A percentile compares a stretch with the other conserved stretches of the same genome.
phyloP scores from a whole-genome alignment of 2,797 vertebrate species.

The Gadopsis bispinosus region DNA sequence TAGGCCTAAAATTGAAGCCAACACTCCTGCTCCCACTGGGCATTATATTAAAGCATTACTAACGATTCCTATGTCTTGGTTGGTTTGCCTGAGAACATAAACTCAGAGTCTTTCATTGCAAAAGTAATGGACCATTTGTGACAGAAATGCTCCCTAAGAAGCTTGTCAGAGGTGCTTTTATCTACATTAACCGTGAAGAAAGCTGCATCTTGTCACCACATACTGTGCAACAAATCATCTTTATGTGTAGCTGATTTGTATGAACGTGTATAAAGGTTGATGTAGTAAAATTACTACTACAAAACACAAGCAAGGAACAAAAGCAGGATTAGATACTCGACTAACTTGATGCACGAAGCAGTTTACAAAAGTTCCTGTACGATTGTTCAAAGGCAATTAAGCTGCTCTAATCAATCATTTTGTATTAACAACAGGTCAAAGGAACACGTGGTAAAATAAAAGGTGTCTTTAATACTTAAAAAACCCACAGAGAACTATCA shows the following conservation, averaged over 20 bases:
- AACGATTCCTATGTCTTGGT: slow-evolving; percentile 44
- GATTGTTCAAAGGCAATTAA: not conserved
- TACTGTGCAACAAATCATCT: not conserved
- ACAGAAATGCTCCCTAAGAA: not conserved
- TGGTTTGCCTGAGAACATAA: slow-evolving; percentile 20
- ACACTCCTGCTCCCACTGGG: slow-evolving; percentile 48
- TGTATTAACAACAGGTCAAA: not conserved
- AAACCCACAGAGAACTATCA: no score
- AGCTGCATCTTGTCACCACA: not conserved
- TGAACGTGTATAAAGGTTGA: not conserved
- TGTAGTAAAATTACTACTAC: not conserved
- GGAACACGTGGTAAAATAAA: not conserved
- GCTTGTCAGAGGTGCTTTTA: not conserved
- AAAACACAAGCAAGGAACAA: not conserved
- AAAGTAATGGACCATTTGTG: not conserved
- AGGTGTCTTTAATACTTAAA: not conserved
- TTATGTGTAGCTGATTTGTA: not conserved
- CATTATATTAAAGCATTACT: slow-evolving; percentile 47
- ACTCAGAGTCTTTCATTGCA: not conserved
- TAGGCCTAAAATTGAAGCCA: slow-evolving; percentile 41
- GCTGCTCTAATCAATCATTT: not conserved
- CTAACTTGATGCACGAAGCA: not conserved
- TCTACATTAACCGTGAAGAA: not conserved
- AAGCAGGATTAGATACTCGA: not conserved
- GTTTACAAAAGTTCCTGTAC: not conserved